phyloP scores from a whole-genome alignment of 2,888 invertebrate species.

The Theretra japonica region DNA sequence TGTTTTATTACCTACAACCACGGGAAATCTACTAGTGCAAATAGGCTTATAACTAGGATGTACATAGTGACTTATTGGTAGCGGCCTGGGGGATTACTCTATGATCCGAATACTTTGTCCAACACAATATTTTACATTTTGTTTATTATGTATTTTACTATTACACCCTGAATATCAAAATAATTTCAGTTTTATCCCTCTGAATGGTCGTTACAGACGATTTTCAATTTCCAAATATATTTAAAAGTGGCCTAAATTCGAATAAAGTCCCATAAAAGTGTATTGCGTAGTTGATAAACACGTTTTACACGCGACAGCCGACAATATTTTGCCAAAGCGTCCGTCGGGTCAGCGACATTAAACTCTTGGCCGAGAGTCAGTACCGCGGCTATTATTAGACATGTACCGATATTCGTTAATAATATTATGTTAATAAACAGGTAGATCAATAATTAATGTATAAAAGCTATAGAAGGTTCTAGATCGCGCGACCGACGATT shows the following conservation, averaged over 20 bases:
- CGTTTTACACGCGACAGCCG: neutral
- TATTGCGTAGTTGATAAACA: neutral
- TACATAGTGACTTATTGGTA: too few species aligned
- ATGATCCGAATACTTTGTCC: too few species aligned
- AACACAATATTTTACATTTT: too few species aligned
- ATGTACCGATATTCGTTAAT: neutral
- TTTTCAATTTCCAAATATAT: neutral
- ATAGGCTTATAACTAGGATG: too few species aligned
- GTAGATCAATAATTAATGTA: neutral
- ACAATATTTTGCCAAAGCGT: constrained; percentile 5
- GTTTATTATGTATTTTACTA: too few species aligned
- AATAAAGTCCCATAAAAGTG: neutral
- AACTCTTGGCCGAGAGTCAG: constrained; percentile 2
- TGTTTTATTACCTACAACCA: too few species aligned
- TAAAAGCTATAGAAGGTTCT: constrained; percentile 12
- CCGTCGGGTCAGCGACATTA: constrained; percentile 11
- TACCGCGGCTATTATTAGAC: neutral
- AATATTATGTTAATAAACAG: neutral
- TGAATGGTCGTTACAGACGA: too few species aligned
- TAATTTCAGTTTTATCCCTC: too few species aligned
- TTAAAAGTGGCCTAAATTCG: too few species aligned
- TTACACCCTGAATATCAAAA: too few species aligned
- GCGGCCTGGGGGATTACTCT: too few species aligned
- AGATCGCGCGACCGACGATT: constrained; percentile 31
- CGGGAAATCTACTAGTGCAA: too few species aligned